Conservation (phyloP, 1,140 invertebrate genomes). For the Philaenus spumarius region DNA sequence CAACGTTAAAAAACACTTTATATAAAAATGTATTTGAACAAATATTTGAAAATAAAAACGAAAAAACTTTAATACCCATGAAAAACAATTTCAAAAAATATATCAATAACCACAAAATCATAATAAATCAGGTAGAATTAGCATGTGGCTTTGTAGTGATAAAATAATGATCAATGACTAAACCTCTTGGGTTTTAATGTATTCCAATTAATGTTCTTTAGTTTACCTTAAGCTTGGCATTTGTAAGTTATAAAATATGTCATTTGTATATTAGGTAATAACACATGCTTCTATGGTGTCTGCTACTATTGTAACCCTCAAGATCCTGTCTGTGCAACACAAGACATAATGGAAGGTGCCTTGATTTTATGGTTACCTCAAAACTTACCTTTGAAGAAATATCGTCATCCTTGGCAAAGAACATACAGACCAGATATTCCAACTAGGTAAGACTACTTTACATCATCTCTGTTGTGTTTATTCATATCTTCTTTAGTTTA, state of each 20-base stretch:
- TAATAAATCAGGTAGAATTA: no score
- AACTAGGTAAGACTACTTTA: conserved; percentile 45
- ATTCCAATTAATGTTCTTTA: no score
- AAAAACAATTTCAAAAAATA: no score
- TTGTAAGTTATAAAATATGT: background rate
- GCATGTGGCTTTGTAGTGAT: no score
- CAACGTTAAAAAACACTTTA: no score
- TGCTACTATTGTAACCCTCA: conserved; percentile 80
- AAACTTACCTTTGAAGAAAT: conserved; percentile 52
- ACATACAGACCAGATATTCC: conserved; percentile 69
- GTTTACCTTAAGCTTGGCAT: no score
- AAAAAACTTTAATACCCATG: no score
- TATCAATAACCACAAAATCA: no score
- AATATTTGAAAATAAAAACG: no score
- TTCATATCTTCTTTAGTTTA: background rate
- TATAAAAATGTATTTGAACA: no score
- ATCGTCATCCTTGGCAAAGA: conserved; percentile 81
- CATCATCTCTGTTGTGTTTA: background rate
- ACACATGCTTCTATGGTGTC: conserved; percentile 80
- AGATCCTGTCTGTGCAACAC: conserved; percentile 73
- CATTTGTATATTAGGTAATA: conserved; percentile 31
- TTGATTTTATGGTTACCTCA: conserved; percentile 75
- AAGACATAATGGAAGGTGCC: conserved; percentile 69
- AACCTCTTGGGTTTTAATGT: no score
- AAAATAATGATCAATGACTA: no score